Evolutionary conservation across 2,888 invertebrate species (phyloP), one percentile per base, ranked within the genome.

Genomic region (Nymphalis urticae): DNA sequence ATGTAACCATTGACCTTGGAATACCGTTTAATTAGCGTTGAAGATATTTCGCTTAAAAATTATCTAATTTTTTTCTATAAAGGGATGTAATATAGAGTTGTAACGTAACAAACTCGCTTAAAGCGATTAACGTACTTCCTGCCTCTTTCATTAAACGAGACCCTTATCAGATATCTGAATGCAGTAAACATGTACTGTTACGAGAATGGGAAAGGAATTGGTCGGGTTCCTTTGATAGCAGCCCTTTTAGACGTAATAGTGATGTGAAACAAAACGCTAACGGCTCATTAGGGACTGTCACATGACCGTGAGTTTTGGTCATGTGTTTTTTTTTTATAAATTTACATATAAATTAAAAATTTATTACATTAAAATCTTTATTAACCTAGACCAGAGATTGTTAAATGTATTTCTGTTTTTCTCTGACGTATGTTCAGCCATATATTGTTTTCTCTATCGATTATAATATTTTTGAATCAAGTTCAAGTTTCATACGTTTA

Each of bases 251-350:
- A 83, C 80, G 80, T 85, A 85, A 87, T 86, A 85, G 82, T 77
- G 77, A 82, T 86, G 87, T 88, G 82, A 85, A 86, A 85, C 87
- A 83, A 84, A 87, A 86, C 82, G 79, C 82, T 86, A 85, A 86
- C 27, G 83, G 82, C 78, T 84, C 84, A 85, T 88, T 87, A 87
- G 81, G 80, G 82, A 82, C 83, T 81, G 79, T 80, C 80, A 75
- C 75, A 76, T 80, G 82, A 80, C 84, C 82, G 79, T 83, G 80
- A 83, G 61, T 32, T 42, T 32, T 56, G 56, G 3, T 36, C 17
- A 56, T 17, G 9, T 36, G 56, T n/a, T 42, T 42, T 42, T 13
- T 42, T 13, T 13, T 13, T 10, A 36, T 10, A 36, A 1, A 36
- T 36, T 10, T 36, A 36, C 10, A 36, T 13, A 42, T 42, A 42